These are phyloP conservation scores for Morelia viridis DNA, from an alignment of 2,797 vertebrate species.

Conservation along the genomic window DNA sequence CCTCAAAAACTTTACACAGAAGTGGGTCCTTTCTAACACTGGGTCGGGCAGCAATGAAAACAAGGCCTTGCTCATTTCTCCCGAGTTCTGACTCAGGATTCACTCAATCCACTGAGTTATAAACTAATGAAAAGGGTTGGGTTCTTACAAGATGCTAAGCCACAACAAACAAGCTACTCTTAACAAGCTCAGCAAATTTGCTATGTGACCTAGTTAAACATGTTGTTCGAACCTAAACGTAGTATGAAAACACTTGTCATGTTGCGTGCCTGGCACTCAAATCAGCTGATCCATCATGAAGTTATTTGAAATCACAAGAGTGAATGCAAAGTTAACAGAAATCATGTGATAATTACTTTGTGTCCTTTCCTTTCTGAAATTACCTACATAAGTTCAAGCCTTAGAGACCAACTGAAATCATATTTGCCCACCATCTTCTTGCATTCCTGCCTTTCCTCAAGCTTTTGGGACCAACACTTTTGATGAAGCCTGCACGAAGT, in stretches of 20 bases:
- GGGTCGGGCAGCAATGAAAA: background rate
- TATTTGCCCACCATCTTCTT: background rate
- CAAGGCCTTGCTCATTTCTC: background rate
- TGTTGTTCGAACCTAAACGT: background rate
- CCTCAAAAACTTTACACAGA: background rate
- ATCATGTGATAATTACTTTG: background rate
- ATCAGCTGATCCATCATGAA: background rate
- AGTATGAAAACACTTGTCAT: background rate
- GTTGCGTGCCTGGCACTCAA: no score
- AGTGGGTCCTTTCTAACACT: background rate
- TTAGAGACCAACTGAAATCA: background rate
- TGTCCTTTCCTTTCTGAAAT: background rate
- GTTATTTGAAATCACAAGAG: background rate
- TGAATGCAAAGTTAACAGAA: background rate
- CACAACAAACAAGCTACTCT: background rate
- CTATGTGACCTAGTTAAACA: background rate
- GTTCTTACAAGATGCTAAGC: background rate
- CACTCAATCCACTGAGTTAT: background rate
- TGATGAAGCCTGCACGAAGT: no score
- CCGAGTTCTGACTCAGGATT: background rate
- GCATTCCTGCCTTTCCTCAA: background rate
- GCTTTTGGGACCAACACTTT: background rate
- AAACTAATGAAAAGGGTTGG: background rate
- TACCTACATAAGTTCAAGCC: background rate
- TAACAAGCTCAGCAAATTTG: background rate